phyloP scores from a whole-genome alignment of 2,888 invertebrate species.

The Oligia fasciuncula region DNA sequence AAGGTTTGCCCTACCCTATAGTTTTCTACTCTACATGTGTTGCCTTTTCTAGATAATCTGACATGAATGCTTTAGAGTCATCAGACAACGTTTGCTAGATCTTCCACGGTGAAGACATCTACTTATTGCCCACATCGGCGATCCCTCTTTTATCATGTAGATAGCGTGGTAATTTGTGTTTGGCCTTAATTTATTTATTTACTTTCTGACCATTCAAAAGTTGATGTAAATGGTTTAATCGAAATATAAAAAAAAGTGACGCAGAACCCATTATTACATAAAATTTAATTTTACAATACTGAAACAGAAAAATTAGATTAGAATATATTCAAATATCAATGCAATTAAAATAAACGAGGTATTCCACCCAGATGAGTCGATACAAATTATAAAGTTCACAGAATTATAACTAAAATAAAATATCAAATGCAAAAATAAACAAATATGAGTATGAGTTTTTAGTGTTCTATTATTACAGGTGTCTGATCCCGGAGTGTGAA shows the following conservation, averaged over 20 bases:
- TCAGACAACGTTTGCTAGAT: neutral
- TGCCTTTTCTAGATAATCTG: neutral
- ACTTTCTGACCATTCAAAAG: neutral
- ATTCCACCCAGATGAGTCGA: too few relatives aligned
- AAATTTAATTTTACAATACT: neutral
- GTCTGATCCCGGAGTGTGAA: slow-evolving; percentile 79
- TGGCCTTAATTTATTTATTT: neutral
- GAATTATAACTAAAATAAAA: too few relatives aligned
- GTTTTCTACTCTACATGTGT: too few relatives aligned
- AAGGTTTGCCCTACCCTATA: neutral
- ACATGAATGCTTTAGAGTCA: neutral
- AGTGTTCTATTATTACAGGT: slow-evolving; percentile 67
- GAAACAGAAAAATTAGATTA: neutral
- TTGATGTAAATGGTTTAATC: neutral
- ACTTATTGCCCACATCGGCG: neutral
- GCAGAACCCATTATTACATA: too few relatives aligned
- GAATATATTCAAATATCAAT: neutral
- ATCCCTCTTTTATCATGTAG: neutral
- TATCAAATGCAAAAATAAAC: too few relatives aligned
- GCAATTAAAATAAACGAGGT: neutral
- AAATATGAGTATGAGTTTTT: neutral
- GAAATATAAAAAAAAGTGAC: neutral
- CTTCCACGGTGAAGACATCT: neutral
- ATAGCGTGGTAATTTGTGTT: neutral
- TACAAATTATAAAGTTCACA: too few relatives aligned